Percentiles rank a stretch among this genome's conserved stretches.
phyloP scores from a whole-genome alignment of 2,797 vertebrate species.

The Acipenser oxyrinchus region DNA sequence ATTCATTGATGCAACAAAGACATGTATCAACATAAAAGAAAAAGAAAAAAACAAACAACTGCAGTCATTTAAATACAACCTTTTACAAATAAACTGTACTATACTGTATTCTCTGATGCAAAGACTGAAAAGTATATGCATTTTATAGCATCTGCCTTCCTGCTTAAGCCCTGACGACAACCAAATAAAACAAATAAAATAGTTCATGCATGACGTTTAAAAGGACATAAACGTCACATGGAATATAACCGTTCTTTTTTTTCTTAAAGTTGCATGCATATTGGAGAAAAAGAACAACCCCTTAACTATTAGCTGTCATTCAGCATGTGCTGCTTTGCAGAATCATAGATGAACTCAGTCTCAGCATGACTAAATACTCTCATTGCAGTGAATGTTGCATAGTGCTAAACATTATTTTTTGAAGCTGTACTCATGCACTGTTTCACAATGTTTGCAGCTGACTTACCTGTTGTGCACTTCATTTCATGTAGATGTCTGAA shows the following conservation, averaged over 20 bases:
- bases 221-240: conserved; percentile 8
- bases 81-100: too few species aligned
- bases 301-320: neutral
- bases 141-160: neutral
- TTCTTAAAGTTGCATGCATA: conserved; percentile 29
- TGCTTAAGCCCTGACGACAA: conserved; percentile 5
- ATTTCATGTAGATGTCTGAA: too few species aligned
- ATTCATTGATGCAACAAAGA: neutral
- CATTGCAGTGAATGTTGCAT: conserved; percentile 4
- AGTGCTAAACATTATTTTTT: conserved; percentile 11
- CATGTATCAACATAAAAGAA: neutral
- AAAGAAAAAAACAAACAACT: neutral
- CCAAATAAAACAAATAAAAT: neutral
- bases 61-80: neutral
- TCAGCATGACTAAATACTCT: conserved; percentile 15
- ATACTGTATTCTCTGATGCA: too few species aligned
- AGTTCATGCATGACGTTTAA: conserved; percentile 7
- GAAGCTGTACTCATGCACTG: too few species aligned
- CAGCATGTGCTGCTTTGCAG: conserved; percentile 16
- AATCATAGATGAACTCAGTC: conserved; percentile 1
- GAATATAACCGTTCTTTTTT: conserved; percentile 16
- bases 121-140: too few species aligned
- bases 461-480: too few species aligned
- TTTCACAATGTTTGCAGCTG: too few species aligned
- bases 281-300: conserved; percentile 20